Conservation (phyloP, 2,888 invertebrate species). For the Arge pagana region DNA sequence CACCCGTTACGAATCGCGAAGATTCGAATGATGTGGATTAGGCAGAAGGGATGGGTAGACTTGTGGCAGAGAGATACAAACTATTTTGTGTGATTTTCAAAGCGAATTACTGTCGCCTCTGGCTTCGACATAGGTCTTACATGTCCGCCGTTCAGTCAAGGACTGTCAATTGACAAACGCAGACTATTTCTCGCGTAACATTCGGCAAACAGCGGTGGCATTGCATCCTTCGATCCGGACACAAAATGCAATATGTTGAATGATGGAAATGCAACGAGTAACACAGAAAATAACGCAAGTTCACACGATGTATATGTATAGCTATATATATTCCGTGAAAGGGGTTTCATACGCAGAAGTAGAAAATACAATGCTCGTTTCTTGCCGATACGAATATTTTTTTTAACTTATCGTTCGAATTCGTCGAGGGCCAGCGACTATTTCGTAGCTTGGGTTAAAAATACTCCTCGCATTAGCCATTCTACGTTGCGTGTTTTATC, state of each 20-base stretch:
- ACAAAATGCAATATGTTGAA: neutral
- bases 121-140: conserved; percentile 51
- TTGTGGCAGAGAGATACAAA: conserved; percentile 36
- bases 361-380: no score
- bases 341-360: no score
- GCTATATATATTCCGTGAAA: no score
- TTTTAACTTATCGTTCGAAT: no score
- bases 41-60: conserved; percentile 10
- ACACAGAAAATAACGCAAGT: neutral
- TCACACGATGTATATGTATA: no score
- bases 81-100: conserved; percentile 46
- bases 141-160: conserved; percentile 50
- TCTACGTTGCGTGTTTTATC: no score
- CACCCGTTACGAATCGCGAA: conserved; percentile 8
- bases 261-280: neutral
- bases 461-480: no score
- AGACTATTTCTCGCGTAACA: conserved; percentile 5
- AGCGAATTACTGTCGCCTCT: conserved; percentile 44
- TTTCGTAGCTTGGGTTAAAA: no score
- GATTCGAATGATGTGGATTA: conserved; percentile 5
- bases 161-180: conserved; percentile 47
- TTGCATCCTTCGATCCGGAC: neutral
- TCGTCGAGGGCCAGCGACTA: no score
- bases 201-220: conserved; percentile 14
- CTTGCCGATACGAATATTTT: no score